A percentile compares a stretch with the other conserved stretches of the same genome.
Evolutionary conservation across 2,797 vertebrate genomes (phyloP).

Genomic region (Meriones psammophilus): DNA sequence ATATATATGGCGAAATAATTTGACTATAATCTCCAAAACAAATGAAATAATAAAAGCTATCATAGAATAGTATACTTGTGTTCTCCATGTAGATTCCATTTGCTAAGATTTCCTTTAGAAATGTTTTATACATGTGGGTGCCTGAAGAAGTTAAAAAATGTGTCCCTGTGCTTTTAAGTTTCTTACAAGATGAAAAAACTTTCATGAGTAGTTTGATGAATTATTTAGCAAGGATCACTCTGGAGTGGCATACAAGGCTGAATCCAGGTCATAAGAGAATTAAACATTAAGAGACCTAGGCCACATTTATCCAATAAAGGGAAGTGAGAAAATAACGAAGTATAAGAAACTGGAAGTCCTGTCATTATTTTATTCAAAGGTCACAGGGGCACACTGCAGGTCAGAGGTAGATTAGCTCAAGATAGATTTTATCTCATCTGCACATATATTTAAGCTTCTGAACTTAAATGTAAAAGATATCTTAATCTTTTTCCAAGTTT

Average conservation of each 20-base stretch:
- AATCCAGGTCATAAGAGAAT: slow-evolving; percentile 50
- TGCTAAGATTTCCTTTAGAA: slow-evolving; percentile 13
- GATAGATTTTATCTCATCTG: slow-evolving; percentile 44
- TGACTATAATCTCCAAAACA: not conserved
- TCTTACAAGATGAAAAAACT: slow-evolving; percentile 51
- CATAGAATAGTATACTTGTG: not conserved
- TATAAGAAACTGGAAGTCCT: slow-evolving; percentile 10
- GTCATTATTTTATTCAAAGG: not conserved
- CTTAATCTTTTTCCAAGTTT: not conserved
- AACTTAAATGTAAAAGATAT: not conserved
- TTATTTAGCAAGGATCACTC: slow-evolving; percentile 11
- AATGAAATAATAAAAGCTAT: not conserved
- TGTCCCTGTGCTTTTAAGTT: slow-evolving; percentile 7
- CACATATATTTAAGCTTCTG: not conserved
- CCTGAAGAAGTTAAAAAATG: slow-evolving; percentile 45
- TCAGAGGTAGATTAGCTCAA: slow-evolving; percentile 8
- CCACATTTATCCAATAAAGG: not conserved
- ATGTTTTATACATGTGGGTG: not conserved
- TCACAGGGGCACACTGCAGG: not conserved
- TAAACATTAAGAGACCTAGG: slow-evolving; percentile 41
- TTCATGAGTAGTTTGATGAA: slow-evolving; percentile 53
- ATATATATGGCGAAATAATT: not conserved
- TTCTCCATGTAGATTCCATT: not conserved
- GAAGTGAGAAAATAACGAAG: slow-evolving; percentile 42
- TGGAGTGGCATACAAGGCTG: slow-evolving; percentile 22